A percentile compares a stretch with the other conserved stretches of the same genome.
Evolutionary conservation across 2,113 vertebrate genomes (phyloP).

Genomic region (Ginglymostoma cirratum): DNA sequence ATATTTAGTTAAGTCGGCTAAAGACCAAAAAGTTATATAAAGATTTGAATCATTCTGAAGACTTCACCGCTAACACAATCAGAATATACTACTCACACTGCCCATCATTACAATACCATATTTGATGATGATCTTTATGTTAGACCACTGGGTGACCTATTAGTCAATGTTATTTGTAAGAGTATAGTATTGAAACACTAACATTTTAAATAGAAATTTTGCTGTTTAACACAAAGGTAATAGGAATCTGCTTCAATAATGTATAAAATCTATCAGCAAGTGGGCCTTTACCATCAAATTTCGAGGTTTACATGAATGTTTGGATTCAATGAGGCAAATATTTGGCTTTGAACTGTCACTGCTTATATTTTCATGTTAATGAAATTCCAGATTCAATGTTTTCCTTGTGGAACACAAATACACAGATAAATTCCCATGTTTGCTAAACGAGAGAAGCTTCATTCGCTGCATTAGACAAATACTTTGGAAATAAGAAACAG

Average conservation of each 20-base stretch:
- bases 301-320: not conserved
- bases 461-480: not conserved
- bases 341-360: not conserved
- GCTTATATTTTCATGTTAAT: not conserved
- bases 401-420: not conserved
- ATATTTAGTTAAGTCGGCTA: not conserved
- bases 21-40: not conserved
- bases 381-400: not conserved
- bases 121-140: not conserved
- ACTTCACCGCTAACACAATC: not conserved
- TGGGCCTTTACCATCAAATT: not conserved
- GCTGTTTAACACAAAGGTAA: not conserved
- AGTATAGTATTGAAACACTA: not conserved
- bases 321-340: constrained; percentile 6
- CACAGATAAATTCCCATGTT: not conserved
- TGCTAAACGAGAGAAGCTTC: not conserved
- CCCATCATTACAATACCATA: not conserved
- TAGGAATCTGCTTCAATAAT: not conserved
- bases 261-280: not conserved
- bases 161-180: not conserved
- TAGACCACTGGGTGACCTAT: not conserved
- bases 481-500: too few species aligned
- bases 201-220: not conserved
- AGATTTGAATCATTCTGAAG: not conserved
- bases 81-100: not conserved